These are phyloP conservation scores for Drosophila arizonae DNA, from an alignment of 1,140 invertebrate species.

Conservation along the genomic window DNA sequence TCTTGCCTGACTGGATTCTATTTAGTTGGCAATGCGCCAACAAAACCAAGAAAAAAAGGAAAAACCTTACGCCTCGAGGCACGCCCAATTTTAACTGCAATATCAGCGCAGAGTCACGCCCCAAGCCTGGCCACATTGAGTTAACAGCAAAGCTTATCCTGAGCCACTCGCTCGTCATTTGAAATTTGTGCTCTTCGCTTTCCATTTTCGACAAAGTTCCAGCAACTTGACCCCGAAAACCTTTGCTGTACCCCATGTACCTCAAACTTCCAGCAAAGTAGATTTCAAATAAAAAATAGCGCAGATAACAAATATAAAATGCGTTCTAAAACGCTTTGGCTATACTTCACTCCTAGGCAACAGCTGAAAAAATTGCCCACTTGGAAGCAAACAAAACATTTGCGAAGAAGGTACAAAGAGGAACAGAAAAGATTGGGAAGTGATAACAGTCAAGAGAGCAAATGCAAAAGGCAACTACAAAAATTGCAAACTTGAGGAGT, in stretches of 20 bases:
- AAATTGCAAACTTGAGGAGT: too few species aligned
- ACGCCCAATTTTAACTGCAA: conserved; percentile 20
- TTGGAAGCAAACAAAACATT: too few species aligned
- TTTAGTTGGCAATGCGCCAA: conserved; percentile 67
- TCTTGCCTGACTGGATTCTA: conserved; percentile 21
- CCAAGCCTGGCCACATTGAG: conserved; percentile 20
- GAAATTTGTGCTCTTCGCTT: conserved; percentile 10
- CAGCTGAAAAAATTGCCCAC: too few species aligned
- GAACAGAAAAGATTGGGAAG: too few species aligned
- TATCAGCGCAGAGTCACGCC: conserved; percentile 30
- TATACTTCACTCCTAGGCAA: too few species aligned
- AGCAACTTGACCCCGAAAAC: conserved; percentile 5
- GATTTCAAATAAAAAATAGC: background rate
- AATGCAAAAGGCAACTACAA: too few species aligned
- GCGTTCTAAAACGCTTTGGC: too few species aligned
- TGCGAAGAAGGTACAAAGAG: too few species aligned
- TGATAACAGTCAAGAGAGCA: too few species aligned
- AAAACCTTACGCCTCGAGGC: conserved; percentile 30
- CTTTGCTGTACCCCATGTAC: background rate
- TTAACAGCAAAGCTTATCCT: conserved; percentile 16
- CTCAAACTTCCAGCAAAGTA: background rate
- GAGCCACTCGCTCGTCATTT: background rate
- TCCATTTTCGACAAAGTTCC: conserved; percentile 13
- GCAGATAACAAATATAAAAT: background rate
- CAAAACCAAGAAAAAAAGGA: background rate